Evolutionary conservation across 2,888 invertebrate genomes (phyloP), one percentile per base, ranked within the genome.

Genomic region (Catocala sponsa): DNA sequence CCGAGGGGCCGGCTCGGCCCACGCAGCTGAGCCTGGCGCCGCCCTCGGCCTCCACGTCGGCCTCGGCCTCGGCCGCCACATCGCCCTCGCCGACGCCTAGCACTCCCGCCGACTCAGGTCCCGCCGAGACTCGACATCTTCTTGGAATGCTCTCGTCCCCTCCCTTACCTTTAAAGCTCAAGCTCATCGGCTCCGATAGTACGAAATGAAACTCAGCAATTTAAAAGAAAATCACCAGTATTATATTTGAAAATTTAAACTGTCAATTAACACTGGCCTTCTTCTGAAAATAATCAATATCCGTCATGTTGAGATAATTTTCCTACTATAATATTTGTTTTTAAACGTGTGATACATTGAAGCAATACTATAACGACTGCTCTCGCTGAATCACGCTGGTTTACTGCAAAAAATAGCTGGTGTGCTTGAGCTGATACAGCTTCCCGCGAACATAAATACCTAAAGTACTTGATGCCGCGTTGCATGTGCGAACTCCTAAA

Each of bases 61-160:
- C 81, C 68, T 82, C 87, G 75, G 83, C 81, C 78, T 86, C 86
- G 78, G 87, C 87, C 79, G 86, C 87, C 82, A 85, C 95, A 83
- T 88, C 92, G 89, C 95, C 91, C 86, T 95, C 88, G 92, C 95
- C 94, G 79, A 95, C 89, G 88, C 95, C 94, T 81, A 95, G 90
- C 94, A 95, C 91, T 84, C 94, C 90, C 81, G 92, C 94, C 82
- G 94, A 93, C 86, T 94, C 94, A 93, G 91, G 95, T 95, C 86
- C 85, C 85, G 88, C 81, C 88, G 68, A 87, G 88, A 74, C 89
- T 87, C 68, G 86, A 77, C 81, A 77, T 70, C 80, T 80, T 76
- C 82, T 82, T 78, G 77, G 83, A 88, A 88, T 87, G 85, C 84
- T 81, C 79, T 80, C 81, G 85, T 84, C 81, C 83, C 80, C 83